Evolutionary conservation across 2,888 invertebrate genomes (phyloP).

Genomic region (Lasioglossum marginatum): DNA sequence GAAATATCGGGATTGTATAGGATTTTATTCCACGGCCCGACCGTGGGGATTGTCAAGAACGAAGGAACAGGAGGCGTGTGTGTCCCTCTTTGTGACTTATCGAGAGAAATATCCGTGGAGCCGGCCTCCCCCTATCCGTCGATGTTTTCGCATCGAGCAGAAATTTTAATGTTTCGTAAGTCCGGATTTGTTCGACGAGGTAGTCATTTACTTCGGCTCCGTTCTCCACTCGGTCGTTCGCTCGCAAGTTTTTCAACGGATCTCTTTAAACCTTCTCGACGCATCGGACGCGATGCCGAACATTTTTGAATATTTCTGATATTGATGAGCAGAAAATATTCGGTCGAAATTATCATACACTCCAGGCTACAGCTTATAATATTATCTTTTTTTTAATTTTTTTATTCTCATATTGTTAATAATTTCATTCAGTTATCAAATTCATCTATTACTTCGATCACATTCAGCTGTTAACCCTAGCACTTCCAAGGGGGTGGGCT

Average conservation of each 20-base stretch:
- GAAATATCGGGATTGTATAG: conserved; percentile 64
- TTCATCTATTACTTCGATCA: too few species aligned
- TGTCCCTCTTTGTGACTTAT: conserved; percentile 29
- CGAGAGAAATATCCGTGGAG: conserved; percentile 26
- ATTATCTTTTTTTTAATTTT: too few species aligned
- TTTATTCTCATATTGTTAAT: too few species aligned
- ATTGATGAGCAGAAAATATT: too few species aligned
- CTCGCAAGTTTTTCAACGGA: background rate
- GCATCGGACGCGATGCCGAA: background rate
- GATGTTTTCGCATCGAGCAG: background rate
- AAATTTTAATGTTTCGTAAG: conserved; percentile 3
- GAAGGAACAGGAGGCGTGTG: conserved; percentile 38
- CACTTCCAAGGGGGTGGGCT: too few species aligned
- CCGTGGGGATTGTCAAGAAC: conserved; percentile 47
- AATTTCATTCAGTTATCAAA: too few species aligned
- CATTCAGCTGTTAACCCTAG: too few species aligned
- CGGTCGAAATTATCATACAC: too few species aligned
- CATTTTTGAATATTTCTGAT: background rate
- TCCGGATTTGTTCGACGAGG: background rate
- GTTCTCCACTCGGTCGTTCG: background rate
- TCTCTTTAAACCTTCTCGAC: conserved; percentile 1
- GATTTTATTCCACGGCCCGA: conserved; percentile 53
- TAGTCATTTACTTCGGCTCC: background rate
- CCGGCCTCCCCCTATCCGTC: background rate
- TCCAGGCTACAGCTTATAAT: too few species aligned